Evolutionary conservation across 2,113 vertebrate species (phyloP), one percentile per base, ranked within the genome.

Genomic region (Theristicus caerulescens): DNA sequence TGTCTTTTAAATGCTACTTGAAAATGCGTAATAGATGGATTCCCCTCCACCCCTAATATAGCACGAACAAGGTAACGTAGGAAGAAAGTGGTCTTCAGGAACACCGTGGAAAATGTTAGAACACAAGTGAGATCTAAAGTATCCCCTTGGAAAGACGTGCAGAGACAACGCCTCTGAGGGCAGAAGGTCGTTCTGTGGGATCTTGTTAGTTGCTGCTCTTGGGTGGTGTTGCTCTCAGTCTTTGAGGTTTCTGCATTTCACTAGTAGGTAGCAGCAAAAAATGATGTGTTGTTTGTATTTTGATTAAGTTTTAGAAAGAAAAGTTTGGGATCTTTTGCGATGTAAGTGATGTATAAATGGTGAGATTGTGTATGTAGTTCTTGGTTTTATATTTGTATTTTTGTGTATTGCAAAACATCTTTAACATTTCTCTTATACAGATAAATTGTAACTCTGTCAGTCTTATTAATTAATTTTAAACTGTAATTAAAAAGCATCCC

Each of bases 1-100:
- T 62, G 36, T 4, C 0, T 44, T 42, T 5, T 1, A 16, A 29
- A 5, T 6, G 59, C 59, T 58, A 34, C 3, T 0, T 74, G 32
- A 72, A 81, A 91, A n/a, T 2, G 14, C 31, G 11, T 19, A 54
- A 6, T 14, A 64, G 72, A 40, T 71, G 18, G 31, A 46, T 31
- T 36, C 54, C 10, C 52, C 20, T 6, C 20, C 20, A 55, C 34
- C 8, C 12, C 31, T 8, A 58, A 6, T 11, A 15, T 62, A 42
- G 13, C 5, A 6, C 8, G 11, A 22, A 15, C 27, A 22, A 70
- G 4, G 6, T 66, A 73, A 24, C 38, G 57, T 29, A 47, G 62
- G n/a, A 46, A 36, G 36, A 55, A 59, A 10, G 21, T 24, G 15
- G 2, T 26, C 16, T 59, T 55, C 10, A 29, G n/a, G 52, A 84